Percentiles rank a stretch among this genome's conserved stretches.
These are phyloP conservation scores for Eleginops maclovinus DNA, from an alignment of 2,113 vertebrate species.

Conservation along the genomic window DNA sequence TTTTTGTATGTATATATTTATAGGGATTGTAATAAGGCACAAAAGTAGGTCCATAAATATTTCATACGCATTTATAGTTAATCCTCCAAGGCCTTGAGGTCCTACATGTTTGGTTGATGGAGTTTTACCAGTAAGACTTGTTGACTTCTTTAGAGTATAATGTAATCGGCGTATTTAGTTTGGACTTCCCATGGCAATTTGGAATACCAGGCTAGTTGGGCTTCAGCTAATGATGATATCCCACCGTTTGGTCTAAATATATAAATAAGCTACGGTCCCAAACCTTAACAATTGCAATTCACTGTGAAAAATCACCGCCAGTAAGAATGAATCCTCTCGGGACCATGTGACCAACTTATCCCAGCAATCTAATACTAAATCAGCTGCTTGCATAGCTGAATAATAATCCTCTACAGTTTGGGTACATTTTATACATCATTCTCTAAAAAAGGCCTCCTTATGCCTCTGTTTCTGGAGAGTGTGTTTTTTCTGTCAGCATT, in stretches of 20 bases:
- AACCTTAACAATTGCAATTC: neutral
- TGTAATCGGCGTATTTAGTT: too few species aligned
- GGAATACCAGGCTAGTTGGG: too few species aligned
- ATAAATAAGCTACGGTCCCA: neutral
- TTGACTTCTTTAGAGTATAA: too few species aligned
- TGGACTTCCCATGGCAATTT: too few species aligned
- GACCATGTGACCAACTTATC: neutral
- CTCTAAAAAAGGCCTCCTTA: neutral
- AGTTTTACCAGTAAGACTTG: too few species aligned
- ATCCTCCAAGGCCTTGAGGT: too few species aligned
- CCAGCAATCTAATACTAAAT: neutral
- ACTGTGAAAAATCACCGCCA: neutral
- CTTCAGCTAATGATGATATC: neutral
- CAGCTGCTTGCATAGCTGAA: neutral
- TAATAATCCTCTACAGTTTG: neutral
- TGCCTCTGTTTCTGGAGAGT: conserved; percentile 1
- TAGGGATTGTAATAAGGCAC: too few species aligned
- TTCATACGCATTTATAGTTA: too few species aligned
- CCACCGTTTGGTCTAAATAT: neutral
- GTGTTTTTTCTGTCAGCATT: conserved; percentile 1
- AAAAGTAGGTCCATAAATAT: too few species aligned
- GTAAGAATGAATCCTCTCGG: neutral
- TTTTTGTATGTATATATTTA: too few species aligned
- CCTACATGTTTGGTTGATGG: too few species aligned
- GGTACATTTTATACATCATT: neutral